These are phyloP conservation scores for Strix uralensis DNA, from an alignment of 2,113 vertebrate species.

Conservation along the genomic window DNA sequence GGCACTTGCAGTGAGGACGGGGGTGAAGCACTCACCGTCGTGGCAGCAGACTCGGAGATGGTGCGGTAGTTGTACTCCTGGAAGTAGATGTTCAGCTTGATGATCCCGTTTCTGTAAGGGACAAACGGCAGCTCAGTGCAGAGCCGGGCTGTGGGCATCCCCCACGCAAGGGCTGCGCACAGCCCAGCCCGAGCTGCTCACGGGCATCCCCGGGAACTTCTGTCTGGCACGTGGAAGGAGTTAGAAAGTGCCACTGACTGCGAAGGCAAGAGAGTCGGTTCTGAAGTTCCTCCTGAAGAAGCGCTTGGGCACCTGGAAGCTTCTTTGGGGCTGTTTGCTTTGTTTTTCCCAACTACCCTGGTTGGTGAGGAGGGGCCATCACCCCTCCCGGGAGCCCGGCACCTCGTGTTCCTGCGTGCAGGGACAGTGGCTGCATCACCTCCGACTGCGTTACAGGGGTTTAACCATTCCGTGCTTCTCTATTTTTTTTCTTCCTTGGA, in stretches of 20 bases:
- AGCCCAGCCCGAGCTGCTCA: fast-evolving
- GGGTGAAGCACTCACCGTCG: slow-evolving; percentile 67
- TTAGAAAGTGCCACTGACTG: no score
- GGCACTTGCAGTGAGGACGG: not conserved
- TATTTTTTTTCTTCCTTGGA: no score
- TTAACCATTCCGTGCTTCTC: not conserved
- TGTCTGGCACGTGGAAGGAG: not conserved
- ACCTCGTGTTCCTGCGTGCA: fast-evolving
- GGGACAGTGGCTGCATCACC: fast-evolving
- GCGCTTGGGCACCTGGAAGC: not conserved
- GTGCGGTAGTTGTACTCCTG: slow-evolving; percentile 83
- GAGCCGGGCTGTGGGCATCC: fast-evolving
- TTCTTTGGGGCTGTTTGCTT: not conserved
- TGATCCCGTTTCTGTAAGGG: slow-evolving; percentile 67
- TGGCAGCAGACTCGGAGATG: slow-evolving; percentile 71
- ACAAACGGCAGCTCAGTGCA: not conserved
- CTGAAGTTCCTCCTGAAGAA: not conserved
- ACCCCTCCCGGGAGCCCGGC: not conserved
- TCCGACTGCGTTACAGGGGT: fast-evolving
- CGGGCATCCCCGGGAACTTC: fast-evolving
- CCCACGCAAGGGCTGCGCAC: not conserved
- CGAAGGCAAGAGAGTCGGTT: fast-evolving
- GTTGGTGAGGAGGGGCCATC: not conserved
- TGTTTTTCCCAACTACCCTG: no score
- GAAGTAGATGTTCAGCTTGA: slow-evolving; percentile 84